Conservation (phyloP, 2,888 invertebrate genomes). For the Cheilosia vernalis region DNA sequence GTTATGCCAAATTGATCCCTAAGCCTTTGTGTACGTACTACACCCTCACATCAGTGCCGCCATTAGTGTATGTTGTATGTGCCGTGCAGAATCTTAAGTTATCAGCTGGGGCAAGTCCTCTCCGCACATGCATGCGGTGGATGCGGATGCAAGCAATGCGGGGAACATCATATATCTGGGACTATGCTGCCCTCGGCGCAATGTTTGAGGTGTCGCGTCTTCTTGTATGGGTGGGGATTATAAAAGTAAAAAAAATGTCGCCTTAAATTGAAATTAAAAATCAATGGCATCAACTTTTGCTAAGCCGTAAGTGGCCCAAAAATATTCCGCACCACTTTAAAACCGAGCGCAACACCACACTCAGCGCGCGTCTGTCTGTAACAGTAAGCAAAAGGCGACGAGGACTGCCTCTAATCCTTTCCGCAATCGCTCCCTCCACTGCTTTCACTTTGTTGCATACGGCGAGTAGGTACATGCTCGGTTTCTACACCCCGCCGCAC, state of each 20-base stretch:
- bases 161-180: constrained; percentile 47
- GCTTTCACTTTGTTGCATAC: constrained; percentile 36
- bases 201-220: constrained; percentile 62
- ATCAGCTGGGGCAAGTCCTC: constrained; percentile 21
- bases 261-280: constrained; percentile 71
- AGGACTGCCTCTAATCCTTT: constrained; percentile 47
- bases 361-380: not conserved
- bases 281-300: constrained; percentile 69
- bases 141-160: constrained; percentile 43
- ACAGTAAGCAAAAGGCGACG: too few relatives aligned
- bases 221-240: constrained; percentile 56
- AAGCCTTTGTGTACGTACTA: constrained; percentile 57
- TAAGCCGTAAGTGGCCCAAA: constrained; percentile 66
- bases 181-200: not conserved
- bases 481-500: not conserved
- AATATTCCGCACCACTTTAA: constrained; percentile 31
- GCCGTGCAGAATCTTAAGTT: constrained; percentile 62
- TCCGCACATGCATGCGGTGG: not conserved
- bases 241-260: constrained; percentile 29
- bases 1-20: constrained; percentile 74
- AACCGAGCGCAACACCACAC: constrained; percentile 2
- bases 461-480: not conserved
- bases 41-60: constrained; percentile 25
- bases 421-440: constrained; percentile 51
- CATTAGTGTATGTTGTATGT: not conserved